phyloP scores from a whole-genome alignment of 1,140 invertebrate genomes.

The Penaeus japonicus region DNA sequence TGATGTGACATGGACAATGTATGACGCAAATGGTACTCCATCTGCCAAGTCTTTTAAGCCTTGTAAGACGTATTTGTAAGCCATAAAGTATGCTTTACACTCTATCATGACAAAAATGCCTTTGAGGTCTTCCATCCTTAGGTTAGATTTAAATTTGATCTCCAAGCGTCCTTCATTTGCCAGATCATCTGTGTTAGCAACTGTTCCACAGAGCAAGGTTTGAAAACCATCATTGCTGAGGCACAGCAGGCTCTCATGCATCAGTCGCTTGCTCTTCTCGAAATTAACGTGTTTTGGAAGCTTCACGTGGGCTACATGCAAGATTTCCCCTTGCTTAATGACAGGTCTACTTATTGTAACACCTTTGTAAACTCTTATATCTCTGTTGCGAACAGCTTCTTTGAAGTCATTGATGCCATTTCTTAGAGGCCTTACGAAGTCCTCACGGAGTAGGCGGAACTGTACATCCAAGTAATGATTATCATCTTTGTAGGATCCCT shows the following conservation, averaged over 20 bases:
- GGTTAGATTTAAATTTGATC: constrained; percentile 64
- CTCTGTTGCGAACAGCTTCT: neutral
- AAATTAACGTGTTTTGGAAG: constrained; percentile 42
- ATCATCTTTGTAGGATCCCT: constrained; percentile 71
- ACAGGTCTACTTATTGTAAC: neutral
- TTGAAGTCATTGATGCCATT: constrained; percentile 22
- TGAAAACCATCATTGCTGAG: constrained; percentile 75
- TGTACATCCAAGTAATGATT: constrained; percentile 82
- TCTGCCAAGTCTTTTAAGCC: constrained; percentile 63
- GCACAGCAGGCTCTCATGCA: constrained; percentile 76
- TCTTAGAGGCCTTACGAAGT: constrained; percentile 50
- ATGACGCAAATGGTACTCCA: constrained; percentile 63
- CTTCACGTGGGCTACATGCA: constrained; percentile 33
- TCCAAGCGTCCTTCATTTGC: constrained; percentile 67
- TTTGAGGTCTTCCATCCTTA: constrained; percentile 59
- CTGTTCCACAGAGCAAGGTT: constrained; percentile 73
- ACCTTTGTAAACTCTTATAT: constrained; percentile 35
- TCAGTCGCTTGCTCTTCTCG: constrained; percentile 69
- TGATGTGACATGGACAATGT: constrained; percentile 58
- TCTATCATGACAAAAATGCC: constrained; percentile 63
- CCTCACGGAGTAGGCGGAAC: constrained; percentile 76
- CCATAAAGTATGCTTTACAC: constrained; percentile 67
- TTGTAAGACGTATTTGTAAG: constrained; percentile 65
- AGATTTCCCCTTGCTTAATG: neutral
- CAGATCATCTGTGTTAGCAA: constrained; percentile 69